Conservation (phyloP, 1,140 invertebrate species). For the Brachionus koreanus region DNA sequence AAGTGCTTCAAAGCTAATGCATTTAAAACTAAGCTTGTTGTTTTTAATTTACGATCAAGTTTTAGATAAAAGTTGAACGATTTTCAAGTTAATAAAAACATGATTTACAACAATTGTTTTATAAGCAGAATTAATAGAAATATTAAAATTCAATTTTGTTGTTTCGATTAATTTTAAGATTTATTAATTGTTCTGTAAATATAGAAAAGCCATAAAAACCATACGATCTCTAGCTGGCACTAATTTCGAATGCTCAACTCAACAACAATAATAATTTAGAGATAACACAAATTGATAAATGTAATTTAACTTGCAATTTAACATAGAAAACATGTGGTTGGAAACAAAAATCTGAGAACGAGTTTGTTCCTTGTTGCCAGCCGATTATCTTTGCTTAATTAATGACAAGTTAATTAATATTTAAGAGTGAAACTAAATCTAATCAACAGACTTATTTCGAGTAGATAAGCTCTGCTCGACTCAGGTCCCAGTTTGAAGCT, state of each 20-base stretch:
- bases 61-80: slow-evolving; percentile 1
- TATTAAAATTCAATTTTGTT: slow-evolving; percentile 35
- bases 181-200: slow-evolving; percentile 38
- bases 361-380: background rate
- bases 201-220: slow-evolving; percentile 18
- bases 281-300: slow-evolving; percentile 38
- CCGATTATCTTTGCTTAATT: slow-evolving; percentile 1
- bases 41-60: background rate
- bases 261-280: background rate
- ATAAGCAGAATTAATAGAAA: background rate
- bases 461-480: background rate
- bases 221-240: slow-evolving; percentile 20
- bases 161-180: background rate
- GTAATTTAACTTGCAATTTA: slow-evolving; percentile 18
- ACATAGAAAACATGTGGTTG: slow-evolving; percentile 20
- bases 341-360: background rate
- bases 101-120: slow-evolving; percentile 25
- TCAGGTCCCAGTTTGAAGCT: background rate
- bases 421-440: slow-evolving; percentile 5
- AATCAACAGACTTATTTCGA: slow-evolving; percentile 36
- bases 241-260: background rate
- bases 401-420: slow-evolving; percentile 42
- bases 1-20: background rate
- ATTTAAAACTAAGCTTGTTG: background rate
- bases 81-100: slow-evolving; percentile 22